Evolutionary conservation across 1,140 invertebrate genomes (phyloP), one percentile per base, ranked within the genome.

Genomic region (Dufourea novaeangliae): DNA sequence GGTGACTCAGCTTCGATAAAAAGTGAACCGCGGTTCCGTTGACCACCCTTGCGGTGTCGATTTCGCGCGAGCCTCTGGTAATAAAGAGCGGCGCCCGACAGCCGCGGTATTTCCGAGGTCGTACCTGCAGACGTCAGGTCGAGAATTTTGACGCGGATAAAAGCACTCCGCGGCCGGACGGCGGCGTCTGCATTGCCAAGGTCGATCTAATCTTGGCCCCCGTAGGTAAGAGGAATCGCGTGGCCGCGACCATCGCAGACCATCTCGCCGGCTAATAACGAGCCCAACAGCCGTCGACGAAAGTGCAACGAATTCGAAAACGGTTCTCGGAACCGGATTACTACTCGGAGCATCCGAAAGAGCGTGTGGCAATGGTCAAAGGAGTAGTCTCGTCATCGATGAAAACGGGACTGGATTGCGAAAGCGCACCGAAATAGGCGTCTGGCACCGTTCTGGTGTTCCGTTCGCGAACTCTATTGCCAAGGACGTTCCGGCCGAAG

Each of bases 181-280:
- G 2, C 46, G 22, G 5, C 61, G 46, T 68, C 59, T 17, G 63
- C 79, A 79, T 64, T 68, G 74, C 57, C 79, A 85, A 85, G 83
- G 78, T 74, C 83, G 75, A 71, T 85, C 74, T 81, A 85, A 85
- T 79, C 69, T 66, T 81, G 78, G 79, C 27, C 56, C 32, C 29
- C 27, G 25, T 71, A 76, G 50, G 54, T 69, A 25, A 71, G 50
- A 57, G 41, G 46, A 67, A 64, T 61, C 73, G 56, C 52, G 46
- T 50, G 67, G 59, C 32, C 41, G 57, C 12, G 32, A 68, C 25
- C 44, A 20, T 25, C 4, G 74, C 79, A 37, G 41, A 57, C 57
- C 66, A 25, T 57, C 44, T 44, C 2, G 7, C 7, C 46, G 29
- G 46, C 75, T 73, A 72, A 79, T 64, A 75, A 79, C 52, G 44